Evolutionary conservation across 2,797 vertebrate genomes (phyloP), one percentile per base, ranked within the genome.

Genomic region (Silurus lanzhouensis): DNA sequence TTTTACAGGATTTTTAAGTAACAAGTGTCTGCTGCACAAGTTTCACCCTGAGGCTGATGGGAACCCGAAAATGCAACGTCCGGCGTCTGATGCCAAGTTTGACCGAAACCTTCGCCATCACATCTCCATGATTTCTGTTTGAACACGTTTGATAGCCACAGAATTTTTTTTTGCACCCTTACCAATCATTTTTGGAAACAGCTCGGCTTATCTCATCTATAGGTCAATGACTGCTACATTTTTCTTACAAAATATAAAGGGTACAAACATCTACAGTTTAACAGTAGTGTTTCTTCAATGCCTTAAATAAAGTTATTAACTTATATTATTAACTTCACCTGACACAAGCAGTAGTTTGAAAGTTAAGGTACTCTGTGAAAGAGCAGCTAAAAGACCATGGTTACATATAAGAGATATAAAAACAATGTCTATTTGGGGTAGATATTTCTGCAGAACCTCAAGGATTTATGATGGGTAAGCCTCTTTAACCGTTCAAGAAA

Each of bases 131-230:
- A 66, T 83, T 71, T 48, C 74, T 61, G 72, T 68, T 77, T 25
- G 72, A 66, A 82, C 55, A 68, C 58, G 84, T 82, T 76, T 48
- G 63, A 86, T 68, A 22, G 15, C 22, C 8, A 60, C 44, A 38
- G 38, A 7, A 58, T 27, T 61, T 1, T 72, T 72, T 31, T 71
- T n/a, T 14, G 14, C 38, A 38, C 13, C 15, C 22, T 52, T 68
- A 48, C 61, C 20, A 27, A n/a, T 7, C 15, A n/a, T 38, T 81
- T 63, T 25, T 71, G 7, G n/a, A 9, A 55, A 67, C 9, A 25
- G 8, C 70, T 66, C 44, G 79, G 61, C 79, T 63, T 67, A 20
- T 52, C 48, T 8, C 70, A 67, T 76, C 10, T 12, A 46, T 22
- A 25, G 20, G 64, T 68, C 12, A 22, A 46, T 67, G 78, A 57